Percentiles rank a stretch among this genome's conserved stretches.
Evolutionary conservation across 2,113 vertebrate species (phyloP).

Genomic region (Lamprologus tigripictilis): DNA sequence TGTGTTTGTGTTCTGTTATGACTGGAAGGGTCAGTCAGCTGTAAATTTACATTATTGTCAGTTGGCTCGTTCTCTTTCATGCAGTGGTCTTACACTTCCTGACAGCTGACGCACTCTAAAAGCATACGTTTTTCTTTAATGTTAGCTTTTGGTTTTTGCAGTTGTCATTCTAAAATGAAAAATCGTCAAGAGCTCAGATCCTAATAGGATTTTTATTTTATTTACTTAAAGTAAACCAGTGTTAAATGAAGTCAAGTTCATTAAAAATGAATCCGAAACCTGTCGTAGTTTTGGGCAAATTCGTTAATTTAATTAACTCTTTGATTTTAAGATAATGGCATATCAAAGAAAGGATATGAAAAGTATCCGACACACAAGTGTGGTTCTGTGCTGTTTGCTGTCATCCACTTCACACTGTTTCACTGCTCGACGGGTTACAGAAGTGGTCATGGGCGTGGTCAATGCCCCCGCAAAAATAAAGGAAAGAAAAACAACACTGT

Average conservation of each 20-base stretch:
- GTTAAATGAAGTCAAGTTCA: background rate
- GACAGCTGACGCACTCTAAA: background rate
- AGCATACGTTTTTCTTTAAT: background rate
- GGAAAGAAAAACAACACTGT: background rate
- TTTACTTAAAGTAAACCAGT: background rate
- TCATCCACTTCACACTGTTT: background rate
- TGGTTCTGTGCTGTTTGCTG: background rate
- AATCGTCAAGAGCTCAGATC: background rate
- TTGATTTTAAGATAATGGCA: background rate
- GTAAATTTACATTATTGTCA: background rate
- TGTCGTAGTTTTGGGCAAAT: background rate
- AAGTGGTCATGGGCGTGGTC: background rate
- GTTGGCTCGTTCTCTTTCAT: background rate
- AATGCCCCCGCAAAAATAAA: background rate
- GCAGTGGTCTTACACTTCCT: background rate
- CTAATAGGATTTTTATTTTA: background rate
- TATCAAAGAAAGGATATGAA: background rate
- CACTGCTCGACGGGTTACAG: background rate
- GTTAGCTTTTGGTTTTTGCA: background rate
- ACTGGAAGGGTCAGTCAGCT: background rate
- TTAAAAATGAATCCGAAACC: background rate
- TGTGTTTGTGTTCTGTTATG: background rate
- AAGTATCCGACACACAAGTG: background rate
- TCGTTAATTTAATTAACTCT: background rate
- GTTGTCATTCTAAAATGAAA: background rate